These are phyloP conservation scores for Sinodicranocentrus sp. DNA, from an alignment of 2,888 invertebrate genomes.

Conservation along the genomic window DNA sequence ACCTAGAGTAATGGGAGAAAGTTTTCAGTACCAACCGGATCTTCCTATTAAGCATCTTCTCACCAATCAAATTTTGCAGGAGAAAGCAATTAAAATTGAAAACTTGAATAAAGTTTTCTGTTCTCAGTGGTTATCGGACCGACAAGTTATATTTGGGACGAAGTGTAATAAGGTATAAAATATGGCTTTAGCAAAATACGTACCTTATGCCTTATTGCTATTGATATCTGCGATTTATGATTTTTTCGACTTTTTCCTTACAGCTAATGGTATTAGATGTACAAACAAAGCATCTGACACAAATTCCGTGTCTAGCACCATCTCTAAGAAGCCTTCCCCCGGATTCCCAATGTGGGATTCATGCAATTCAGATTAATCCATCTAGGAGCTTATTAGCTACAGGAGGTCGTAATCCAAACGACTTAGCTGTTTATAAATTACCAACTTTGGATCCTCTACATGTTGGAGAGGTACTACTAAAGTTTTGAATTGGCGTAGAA, in stretches of 20 bases:
- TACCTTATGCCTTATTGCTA: neutral
- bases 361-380: constrained; percentile 96
- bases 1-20: constrained; percentile 70
- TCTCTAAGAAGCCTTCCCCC: constrained; percentile 76
- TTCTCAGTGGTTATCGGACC: constrained; percentile 96
- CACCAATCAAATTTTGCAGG: constrained; percentile 92
- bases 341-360: constrained; percentile 90
- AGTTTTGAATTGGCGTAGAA: too few relatives aligned
- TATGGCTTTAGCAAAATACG: neutral
- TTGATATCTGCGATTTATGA: neutral
- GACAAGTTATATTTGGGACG: constrained; percentile 97
- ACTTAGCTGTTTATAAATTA: constrained; percentile 92
- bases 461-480: constrained; percentile 92
- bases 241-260: too few relatives aligned
- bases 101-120: constrained; percentile 97
- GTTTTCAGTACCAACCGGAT: constrained; percentile 79
- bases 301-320: constrained; percentile 88
- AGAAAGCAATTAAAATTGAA: constrained; percentile 89
- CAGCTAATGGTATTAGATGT: constrained; percentile 96
- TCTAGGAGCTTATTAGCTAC: constrained; percentile 92
- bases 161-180: constrained; percentile 97
- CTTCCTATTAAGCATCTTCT: constrained; percentile 93
- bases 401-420: constrained; percentile 94
- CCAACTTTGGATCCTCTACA: constrained; percentile 97
- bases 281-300: constrained; percentile 89